Conservation (phyloP, 1,140 invertebrate species). For the Drosophila pachea region DNA sequence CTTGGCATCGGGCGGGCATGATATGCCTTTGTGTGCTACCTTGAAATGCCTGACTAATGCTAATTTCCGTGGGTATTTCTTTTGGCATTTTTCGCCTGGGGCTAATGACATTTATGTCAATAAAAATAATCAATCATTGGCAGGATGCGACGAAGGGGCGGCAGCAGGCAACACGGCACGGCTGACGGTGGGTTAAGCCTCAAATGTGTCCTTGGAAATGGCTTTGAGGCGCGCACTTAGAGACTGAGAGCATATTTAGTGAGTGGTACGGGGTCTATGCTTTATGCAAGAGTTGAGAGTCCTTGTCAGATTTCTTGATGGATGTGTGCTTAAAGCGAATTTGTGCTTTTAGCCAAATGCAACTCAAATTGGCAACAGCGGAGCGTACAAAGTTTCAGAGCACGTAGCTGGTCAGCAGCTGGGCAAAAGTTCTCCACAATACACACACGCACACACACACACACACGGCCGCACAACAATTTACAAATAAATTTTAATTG, state of each 20-base stretch:
- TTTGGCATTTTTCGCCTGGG: constrained; percentile 1
- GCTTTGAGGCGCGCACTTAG: constrained; percentile 7
- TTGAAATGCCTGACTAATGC: constrained; percentile 55
- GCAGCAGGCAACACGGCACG: not conserved
- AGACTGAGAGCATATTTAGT: not conserved
- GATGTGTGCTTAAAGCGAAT: constrained; percentile 25
- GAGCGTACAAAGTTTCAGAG: constrained; percentile 18
- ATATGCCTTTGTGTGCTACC: constrained; percentile 28
- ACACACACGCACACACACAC: constrained; percentile 6
- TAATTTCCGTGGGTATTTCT: constrained; percentile 58
- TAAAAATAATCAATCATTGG: constrained; percentile 67
- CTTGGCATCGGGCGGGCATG: constrained; percentile 9
- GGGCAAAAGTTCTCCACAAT: constrained; percentile 38
- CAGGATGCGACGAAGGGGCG: constrained; percentile 3
- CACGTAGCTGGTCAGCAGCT: constrained; percentile 64
- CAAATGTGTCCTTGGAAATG: constrained; percentile 25
- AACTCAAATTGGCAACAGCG: constrained; percentile 23
- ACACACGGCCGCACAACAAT: constrained; percentile 24
- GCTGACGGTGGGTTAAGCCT: constrained; percentile 9
- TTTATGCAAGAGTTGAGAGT: not conserved
- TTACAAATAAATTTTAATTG: constrained; percentile 71
- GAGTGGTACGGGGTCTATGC: not conserved
- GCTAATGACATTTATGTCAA: constrained; percentile 56
- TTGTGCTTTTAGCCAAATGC: constrained; percentile 19
- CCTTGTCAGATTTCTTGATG: constrained; percentile 32